These are phyloP conservation scores for Sinocyclocheilus anophthalmus DNA, from an alignment of 2,113 vertebrate genomes.

Conservation along the genomic window DNA sequence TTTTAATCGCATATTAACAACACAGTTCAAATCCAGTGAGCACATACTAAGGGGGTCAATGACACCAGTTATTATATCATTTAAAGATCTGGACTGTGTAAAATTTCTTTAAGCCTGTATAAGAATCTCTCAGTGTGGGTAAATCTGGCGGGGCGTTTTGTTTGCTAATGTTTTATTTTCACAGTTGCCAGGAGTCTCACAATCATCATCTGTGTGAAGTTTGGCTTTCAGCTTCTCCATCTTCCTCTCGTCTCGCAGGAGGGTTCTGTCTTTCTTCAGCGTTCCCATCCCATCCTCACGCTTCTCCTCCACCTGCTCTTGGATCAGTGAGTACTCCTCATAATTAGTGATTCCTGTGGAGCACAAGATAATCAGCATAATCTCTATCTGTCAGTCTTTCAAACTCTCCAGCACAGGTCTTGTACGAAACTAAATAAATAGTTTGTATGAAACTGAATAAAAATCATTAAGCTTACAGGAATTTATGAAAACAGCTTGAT, in stretches of 20 bases:
- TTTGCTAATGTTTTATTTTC: slow-evolving; percentile 10
- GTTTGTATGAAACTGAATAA: slow-evolving; percentile 36
- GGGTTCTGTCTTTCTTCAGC: slow-evolving; percentile 90
- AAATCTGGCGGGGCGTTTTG: neutral
- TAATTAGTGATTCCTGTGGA: slow-evolving; percentile 98
- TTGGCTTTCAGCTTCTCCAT: slow-evolving; percentile 99
- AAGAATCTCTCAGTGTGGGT: neutral
- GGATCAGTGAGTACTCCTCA: slow-evolving; percentile 98
- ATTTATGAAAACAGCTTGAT: slow-evolving; percentile 4
- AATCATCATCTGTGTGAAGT: slow-evolving; percentile 96
- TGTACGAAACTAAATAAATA: slow-evolving; percentile 54
- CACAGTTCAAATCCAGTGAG: neutral
- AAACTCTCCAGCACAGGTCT: slow-evolving; percentile 42
- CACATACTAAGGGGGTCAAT: neutral
- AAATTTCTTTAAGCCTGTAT: neutral
- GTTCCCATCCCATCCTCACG: slow-evolving; percentile 93
- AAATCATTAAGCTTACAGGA: slow-evolving; percentile 27
- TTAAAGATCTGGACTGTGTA: neutral
- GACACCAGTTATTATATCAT: neutral
- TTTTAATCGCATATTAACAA: neutral
- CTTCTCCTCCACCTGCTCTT: slow-evolving; percentile 89
- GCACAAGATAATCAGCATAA: neutral
- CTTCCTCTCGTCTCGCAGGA: slow-evolving; percentile 92
- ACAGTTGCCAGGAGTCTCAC: slow-evolving; percentile 76
- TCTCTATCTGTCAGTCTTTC: neutral